Percentiles rank a stretch among this genome's conserved stretches.
These are phyloP conservation scores for Musca domestica DNA, from an alignment of 1,140 invertebrate genomes.

Conservation along the genomic window DNA sequence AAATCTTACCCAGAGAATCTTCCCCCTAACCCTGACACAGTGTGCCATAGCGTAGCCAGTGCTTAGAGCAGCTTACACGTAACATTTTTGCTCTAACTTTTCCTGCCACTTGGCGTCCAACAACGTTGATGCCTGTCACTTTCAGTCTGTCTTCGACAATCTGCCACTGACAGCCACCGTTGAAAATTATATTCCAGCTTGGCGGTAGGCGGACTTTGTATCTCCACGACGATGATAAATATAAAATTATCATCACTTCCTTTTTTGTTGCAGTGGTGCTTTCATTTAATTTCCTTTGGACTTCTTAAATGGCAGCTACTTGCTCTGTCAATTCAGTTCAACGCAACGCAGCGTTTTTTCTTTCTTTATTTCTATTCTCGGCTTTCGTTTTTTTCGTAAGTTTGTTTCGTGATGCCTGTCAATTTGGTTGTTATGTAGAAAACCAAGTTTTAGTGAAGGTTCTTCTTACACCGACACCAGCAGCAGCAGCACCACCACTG, in stretches of 20 bases:
- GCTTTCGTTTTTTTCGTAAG: background rate
- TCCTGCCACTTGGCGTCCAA: too few species aligned
- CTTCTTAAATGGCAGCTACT: constrained; percentile 4
- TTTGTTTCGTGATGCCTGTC: background rate
- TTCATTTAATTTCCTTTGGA: constrained; percentile 12
- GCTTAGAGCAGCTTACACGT: too few species aligned
- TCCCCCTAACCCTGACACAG: too few species aligned
- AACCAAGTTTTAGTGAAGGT: background rate
- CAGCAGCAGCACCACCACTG: background rate
- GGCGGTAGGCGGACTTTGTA: background rate
- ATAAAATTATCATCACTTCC: constrained; percentile 9
- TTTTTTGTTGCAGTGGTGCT: background rate
- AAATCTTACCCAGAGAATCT: too few species aligned
- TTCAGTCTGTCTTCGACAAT: too few species aligned
- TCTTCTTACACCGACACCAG: background rate
- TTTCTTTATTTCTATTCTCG: background rate
- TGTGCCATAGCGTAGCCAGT: too few species aligned
- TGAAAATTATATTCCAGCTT: background rate
- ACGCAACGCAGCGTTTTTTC: background rate
- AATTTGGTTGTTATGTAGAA: constrained; percentile 6
- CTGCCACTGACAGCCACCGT: too few species aligned
- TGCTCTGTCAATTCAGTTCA: background rate
- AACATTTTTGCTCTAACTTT: too few species aligned
- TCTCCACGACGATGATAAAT: background rate
- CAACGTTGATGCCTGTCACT: too few species aligned